These are phyloP conservation scores for Eclectus roratus DNA, from an alignment of 2,113 vertebrate genomes.

Conservation along the genomic window DNA sequence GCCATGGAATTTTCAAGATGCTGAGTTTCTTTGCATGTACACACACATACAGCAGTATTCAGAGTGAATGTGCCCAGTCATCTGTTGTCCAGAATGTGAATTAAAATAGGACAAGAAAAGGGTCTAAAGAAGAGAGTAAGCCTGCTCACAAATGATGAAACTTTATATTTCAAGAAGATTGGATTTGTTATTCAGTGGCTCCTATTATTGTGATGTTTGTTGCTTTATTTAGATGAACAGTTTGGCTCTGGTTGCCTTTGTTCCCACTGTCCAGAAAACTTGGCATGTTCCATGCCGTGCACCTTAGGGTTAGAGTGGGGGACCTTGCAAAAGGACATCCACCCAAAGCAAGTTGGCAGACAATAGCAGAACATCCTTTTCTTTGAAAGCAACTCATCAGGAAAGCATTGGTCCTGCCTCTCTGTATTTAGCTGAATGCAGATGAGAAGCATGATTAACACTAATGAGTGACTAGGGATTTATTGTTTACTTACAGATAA, in stretches of 20 bases:
- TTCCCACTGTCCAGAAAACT: neutral
- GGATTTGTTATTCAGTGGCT: neutral
- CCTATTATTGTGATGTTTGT: neutral
- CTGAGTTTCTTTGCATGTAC: neutral
- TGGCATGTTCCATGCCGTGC: neutral
- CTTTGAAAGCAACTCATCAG: slow-evolving; percentile 15
- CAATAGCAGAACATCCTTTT: slow-evolving; percentile 67
- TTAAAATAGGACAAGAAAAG: neutral
- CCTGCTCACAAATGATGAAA: neutral
- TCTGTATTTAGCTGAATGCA: slow-evolving; percentile 74
- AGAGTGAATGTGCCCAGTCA: neutral
- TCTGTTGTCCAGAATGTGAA: neutral
- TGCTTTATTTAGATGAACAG: slow-evolving; percentile 33
- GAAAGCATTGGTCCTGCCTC: slow-evolving; percentile 50
- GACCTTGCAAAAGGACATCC: slow-evolving; percentile 29
- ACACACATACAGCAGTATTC: neutral
- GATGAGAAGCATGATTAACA: slow-evolving; percentile 78
- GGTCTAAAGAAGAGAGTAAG: neutral
- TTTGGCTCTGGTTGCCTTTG: slow-evolving; percentile 13
- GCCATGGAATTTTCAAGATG: neutral
- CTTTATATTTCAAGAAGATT: neutral
- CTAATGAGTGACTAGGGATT: slow-evolving; percentile 78
- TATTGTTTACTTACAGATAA: slow-evolving; percentile 79
- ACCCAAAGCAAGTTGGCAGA: slow-evolving; percentile 8
- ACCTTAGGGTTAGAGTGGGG: neutral